Base-by-base conservation (phyloP, 2,888 invertebrate genomes). In the Noctua fimbriata region DNA sequence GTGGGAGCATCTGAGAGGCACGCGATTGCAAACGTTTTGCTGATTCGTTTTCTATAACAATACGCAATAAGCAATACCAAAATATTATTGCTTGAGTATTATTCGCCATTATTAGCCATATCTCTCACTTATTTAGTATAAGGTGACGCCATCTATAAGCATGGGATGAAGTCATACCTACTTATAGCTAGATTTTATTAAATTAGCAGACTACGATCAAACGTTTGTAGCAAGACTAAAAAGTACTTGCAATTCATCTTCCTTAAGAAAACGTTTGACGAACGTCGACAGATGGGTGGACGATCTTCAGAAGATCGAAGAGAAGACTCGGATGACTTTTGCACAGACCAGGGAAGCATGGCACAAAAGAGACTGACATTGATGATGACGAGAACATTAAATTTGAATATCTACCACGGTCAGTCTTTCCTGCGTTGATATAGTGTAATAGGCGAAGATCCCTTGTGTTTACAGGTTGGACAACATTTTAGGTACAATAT, bases 1-100 rank as follows among this genome's bases (percentile, higher is more conserved):
- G 9, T 21, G 0, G 0, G 28, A 36, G 66, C 83, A 58, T 76
- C 67, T 69, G 52, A 32, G 84, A 83, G 60, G 28, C 52, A 69
- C 0, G 16, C 6, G 7, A 9, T 72, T 36, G 16, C 7, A 16
- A 28, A 28, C 16, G 10, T 21, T 32, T 21, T 10, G 36, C 12
- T 21, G 12, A 12, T 36, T 65, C 1, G 36, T 36, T 65, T 32
- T 21, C 21, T 21, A 36, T 21, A 5, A 21, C 10, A 21, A 21
- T 65, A 36, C 36, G 10, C 10, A 21, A 21, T 65, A 36, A 65
- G 10, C 10, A 21, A 65, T 5, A 12, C 63, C 0, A 1, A 3
- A 63, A 32, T 63, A 0, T n/a, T n/a, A 28, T 3, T 32, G 9
- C 32, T 9, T 63, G 28, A 32, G 16, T 63, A 18, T 32, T 63